phyloP scores from a whole-genome alignment of 1,140 invertebrate species.

The Drosophila yakuba region DNA sequence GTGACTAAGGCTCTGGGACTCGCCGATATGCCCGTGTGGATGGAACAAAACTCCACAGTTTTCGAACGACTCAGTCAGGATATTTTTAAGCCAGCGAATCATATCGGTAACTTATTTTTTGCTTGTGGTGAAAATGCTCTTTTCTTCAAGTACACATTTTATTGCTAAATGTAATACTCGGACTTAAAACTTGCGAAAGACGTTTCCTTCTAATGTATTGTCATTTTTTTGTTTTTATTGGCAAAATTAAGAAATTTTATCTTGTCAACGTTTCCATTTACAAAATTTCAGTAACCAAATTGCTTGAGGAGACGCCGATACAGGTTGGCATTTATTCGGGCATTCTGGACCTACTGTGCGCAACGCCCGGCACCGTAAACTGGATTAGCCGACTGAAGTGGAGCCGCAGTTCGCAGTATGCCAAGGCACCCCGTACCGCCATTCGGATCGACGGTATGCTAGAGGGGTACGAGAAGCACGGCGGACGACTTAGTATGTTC shows the following conservation, averaged over 20 bases:
- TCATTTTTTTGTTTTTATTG: too few species aligned
- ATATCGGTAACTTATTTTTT: slow-evolving; percentile 86
- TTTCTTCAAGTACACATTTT: too few species aligned
- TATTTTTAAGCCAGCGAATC: slow-evolving; percentile 93
- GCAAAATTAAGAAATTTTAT: too few species aligned
- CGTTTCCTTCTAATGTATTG: too few species aligned
- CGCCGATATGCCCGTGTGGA: slow-evolving; percentile 88
- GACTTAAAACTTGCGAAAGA: too few species aligned
- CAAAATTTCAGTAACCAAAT: slow-evolving; percentile 87
- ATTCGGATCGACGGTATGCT: slow-evolving; percentile 86
- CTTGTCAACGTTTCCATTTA: neutral
- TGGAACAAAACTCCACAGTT: slow-evolving; percentile 86
- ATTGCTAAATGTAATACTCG: too few species aligned
- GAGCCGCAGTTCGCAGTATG: slow-evolving; percentile 86
- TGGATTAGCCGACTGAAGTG: slow-evolving; percentile 91
- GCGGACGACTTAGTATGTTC: slow-evolving; percentile 89
- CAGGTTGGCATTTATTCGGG: slow-evolving; percentile 80
- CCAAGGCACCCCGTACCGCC: slow-evolving; percentile 85
- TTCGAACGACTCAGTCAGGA: slow-evolving; percentile 88
- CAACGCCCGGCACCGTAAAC: slow-evolving; percentile 88
- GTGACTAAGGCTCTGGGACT: slow-evolving; percentile 88
- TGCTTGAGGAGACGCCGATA: slow-evolving; percentile 88
- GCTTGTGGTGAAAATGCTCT: neutral
- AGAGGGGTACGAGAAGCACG: slow-evolving; percentile 89
- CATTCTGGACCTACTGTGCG: slow-evolving; percentile 89